phyloP scores from a whole-genome alignment of 2,113 vertebrate species.

The Cyanocitta stelleri region DNA sequence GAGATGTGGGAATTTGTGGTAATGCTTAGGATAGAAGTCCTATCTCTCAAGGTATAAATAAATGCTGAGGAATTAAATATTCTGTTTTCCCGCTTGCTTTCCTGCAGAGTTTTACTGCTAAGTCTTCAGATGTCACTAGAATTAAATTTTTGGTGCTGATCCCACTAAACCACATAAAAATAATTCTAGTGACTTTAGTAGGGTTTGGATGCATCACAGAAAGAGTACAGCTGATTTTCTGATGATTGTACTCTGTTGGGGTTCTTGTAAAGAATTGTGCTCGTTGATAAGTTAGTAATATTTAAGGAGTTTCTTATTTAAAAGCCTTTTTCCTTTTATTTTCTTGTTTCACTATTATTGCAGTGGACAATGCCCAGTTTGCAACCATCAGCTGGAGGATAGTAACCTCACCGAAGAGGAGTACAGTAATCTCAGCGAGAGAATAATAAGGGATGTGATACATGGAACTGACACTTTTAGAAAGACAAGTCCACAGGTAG shows the following conservation, averaged over 20 bases:
- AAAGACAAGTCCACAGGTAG: conserved; percentile 90
- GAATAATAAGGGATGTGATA: conserved; percentile 84
- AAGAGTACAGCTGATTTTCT: background rate
- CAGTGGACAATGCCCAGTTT: conserved; percentile 83
- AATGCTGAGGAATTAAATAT: background rate
- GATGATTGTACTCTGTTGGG: background rate
- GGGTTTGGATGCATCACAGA: background rate
- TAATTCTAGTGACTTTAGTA: background rate
- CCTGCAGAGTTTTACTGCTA: background rate
- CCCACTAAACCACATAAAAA: background rate
- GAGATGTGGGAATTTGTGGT: background rate
- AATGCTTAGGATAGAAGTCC: background rate
- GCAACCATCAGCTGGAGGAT: conserved; percentile 80
- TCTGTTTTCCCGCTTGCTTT: background rate
- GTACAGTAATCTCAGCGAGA: conserved; percentile 80
- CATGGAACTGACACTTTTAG: conserved; percentile 84
- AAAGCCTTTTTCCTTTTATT: background rate
- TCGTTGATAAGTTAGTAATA: background rate
- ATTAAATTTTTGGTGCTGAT: background rate
- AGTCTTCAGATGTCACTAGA: background rate
- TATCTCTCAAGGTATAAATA: background rate
- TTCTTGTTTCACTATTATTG: background rate
- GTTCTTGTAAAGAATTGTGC: background rate
- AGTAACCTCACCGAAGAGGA: conserved; percentile 84
- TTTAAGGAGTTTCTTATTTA: background rate